Conservation (phyloP, 2,113 vertebrate species). For the Neopipo cinnamomea region DNA sequence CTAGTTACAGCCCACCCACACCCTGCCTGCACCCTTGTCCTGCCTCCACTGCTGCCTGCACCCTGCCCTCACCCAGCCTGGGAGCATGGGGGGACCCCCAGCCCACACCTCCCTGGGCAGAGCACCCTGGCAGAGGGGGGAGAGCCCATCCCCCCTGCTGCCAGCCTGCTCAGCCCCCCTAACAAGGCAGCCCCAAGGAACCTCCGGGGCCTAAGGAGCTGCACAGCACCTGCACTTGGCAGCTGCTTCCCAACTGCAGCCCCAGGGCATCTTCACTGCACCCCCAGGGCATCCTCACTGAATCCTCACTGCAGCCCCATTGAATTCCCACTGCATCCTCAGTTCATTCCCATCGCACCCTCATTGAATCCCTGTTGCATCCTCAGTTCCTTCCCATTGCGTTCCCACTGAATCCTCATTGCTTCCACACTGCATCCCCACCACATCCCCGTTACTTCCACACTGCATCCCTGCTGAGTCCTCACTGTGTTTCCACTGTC, state of each 20-base stretch:
- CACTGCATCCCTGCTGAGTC: neutral
- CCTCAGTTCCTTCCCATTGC: neutral
- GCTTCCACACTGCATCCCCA: neutral
- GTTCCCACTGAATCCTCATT: neutral
- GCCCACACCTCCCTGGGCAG: neutral
- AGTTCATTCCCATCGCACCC: rapidly evolving
- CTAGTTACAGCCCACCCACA: neutral
- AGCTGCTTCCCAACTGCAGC: neutral
- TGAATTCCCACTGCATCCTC: neutral
- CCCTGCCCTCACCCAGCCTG: neutral
- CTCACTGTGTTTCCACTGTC: no score
- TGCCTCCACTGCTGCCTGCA: neutral
- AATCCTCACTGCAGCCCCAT: neutral
- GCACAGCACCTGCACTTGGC: neutral
- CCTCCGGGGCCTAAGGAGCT: neutral
- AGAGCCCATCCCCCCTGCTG: neutral
- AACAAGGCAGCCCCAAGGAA: neutral
- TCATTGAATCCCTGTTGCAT: neutral
- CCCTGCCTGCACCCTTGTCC: neutral
- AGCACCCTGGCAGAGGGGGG: rapidly evolving
- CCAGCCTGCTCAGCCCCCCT: neutral
- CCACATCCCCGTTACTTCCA: neutral
- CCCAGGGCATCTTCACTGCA: neutral
- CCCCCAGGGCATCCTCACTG: neutral
- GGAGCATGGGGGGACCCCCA: neutral